Conservation (phyloP, 1,140 invertebrate species). For the Zaprionus kolodkinae region DNA sequence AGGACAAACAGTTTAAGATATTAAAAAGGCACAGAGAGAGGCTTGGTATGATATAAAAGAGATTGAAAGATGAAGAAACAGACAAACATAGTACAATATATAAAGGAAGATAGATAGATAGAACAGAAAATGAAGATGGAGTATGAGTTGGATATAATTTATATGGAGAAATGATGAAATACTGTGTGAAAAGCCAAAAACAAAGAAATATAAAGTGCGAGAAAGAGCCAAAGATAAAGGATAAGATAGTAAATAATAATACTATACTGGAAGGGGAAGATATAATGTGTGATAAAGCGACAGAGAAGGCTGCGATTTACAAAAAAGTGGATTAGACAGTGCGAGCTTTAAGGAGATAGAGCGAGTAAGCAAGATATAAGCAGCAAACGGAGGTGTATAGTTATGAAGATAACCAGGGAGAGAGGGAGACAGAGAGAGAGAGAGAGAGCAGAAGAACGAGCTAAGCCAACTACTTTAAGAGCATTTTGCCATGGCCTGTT, state of each 20-base stretch:
- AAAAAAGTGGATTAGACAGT: neutral
- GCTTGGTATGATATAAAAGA: no score
- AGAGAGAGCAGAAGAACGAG: neutral
- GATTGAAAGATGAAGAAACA: neutral
- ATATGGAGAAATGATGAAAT: neutral
- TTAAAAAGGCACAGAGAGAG: neutral
- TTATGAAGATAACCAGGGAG: neutral
- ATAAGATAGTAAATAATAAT: no score
- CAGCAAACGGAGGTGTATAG: neutral
- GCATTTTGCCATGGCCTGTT: slow-evolving; percentile 52
- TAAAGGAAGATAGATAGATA: no score
- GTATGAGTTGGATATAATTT: neutral
- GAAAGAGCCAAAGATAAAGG: no score
- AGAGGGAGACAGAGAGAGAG: neutral
- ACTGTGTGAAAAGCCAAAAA: no score
- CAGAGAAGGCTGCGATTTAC: neutral
- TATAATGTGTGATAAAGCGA: neutral
- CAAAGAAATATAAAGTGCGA: neutral
- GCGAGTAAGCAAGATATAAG: neutral
- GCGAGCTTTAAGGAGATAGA: neutral
- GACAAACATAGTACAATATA: neutral
- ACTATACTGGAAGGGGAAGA: neutral
- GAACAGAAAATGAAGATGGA: no score
- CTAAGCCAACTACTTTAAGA: slow-evolving; percentile 21
- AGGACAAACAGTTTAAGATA: no score